Base-by-base conservation (phyloP, 2,113 vertebrate genomes). In the Centrocercus urophasianus region DNA sequence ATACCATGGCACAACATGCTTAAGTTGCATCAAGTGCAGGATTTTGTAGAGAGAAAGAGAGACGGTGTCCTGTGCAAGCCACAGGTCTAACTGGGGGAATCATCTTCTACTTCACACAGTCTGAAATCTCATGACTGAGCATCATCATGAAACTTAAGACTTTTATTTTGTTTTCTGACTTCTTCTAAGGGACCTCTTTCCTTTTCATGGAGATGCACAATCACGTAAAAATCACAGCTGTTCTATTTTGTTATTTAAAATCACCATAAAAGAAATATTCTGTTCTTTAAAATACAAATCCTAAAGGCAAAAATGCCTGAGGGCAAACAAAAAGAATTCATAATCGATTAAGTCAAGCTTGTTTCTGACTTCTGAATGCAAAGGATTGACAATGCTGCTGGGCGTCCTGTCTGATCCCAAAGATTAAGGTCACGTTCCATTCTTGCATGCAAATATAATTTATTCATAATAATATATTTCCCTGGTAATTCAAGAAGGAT, bases 1-100 rank as follows among this genome's bases (percentile, higher is more conserved):
- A 4, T 2, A 1, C 3, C 19, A 12, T 2, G 4, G 28, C 19
- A 27, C 38, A 19, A 1, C 6, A 8, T 1, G 32, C 17, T 14
- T 24, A 2, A 18, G 28, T 6, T 27, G 56, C 20, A 85, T 3
- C 42, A 71, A 15, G 6, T 24, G 13, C 2, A 2, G n/a, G 38
- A 28, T 8, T 4, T 4, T 25, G 27, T 8, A 27, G 21, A 34
- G 30, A 75, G n/a, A 83, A 14, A 82, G 30, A 6, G 24, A 25
- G 81, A 38, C 4, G 2, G 20, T 45, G 15, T 13, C 13, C 21
- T 25, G 30, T 25, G 43, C 25, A 47, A 66, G 52, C 19, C 30
- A 63, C 25, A 34, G 11, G 6, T 64, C 36, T 43, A 60, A 20
- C 24, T 3, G 3, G 11, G 18, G 20, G 22, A 80, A 80, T 30